Evolutionary conservation across 92 coral and sea anemone genomes (phyloP).

Genomic region (Epizoanthus fatuus): DNA sequence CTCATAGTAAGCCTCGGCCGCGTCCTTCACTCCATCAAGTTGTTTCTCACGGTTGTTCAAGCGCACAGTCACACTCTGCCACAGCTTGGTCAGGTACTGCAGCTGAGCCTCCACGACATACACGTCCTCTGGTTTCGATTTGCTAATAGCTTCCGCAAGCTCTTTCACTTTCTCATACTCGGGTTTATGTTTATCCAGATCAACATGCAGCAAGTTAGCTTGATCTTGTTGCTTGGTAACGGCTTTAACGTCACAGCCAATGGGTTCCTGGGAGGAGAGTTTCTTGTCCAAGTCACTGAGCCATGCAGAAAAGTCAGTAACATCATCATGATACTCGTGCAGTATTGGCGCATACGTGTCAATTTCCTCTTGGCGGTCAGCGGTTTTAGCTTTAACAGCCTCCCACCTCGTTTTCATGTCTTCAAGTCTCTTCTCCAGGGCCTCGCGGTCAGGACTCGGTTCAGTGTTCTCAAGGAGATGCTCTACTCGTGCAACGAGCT

Average conservation of each 20-base stretch:
- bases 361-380: conserved; percentile 85
- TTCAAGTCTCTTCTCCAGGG: conserved; percentile 86
- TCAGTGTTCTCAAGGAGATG: conserved; percentile 90
- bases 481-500: conserved; percentile 88
- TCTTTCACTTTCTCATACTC: conserved; percentile 80
- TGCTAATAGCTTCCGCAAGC: conserved; percentile 73
- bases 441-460: conserved; percentile 91
- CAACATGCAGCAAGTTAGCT: conserved; percentile 72
- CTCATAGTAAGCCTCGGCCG: conserved; percentile 85
- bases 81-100: conserved; percentile 83
- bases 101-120: conserved; percentile 96
- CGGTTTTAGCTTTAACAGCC: conserved; percentile 84
- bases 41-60: conserved; percentile 75
- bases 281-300: conserved; percentile 81
- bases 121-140: conserved; percentile 88
- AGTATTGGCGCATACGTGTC: conserved; percentile 80
- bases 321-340: conserved; percentile 80
- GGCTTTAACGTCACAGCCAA: conserved; percentile 76
- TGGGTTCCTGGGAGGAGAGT: conserved; percentile 86
- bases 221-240: conserved; percentile 85
- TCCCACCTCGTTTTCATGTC: conserved; percentile 94
- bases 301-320: conserved; percentile 88
- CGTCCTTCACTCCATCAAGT: conserved; percentile 76
- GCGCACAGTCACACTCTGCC: conserved; percentile 77
- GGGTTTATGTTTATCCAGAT: conserved; percentile 80